Base-by-base conservation (phyloP, 2,888 invertebrate species). In the Hesperia comma region DNA sequence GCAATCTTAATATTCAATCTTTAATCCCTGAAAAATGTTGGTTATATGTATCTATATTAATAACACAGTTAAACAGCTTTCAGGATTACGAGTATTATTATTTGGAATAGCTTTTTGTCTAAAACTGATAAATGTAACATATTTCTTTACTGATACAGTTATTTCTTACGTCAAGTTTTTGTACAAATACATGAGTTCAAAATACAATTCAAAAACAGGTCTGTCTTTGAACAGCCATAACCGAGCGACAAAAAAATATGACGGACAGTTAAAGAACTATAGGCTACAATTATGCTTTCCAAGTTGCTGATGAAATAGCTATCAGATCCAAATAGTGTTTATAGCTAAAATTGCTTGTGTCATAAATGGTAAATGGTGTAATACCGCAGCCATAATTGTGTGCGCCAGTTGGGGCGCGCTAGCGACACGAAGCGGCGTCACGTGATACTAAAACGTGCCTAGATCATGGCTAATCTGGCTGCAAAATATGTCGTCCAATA, bases 381-480 rank as follows among this genome's bases (percentile, higher is more conserved):
- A 77, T 79, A 74, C 62, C 64, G 62, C 72, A 62, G 62, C 74
- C 75, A 77, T 83, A 82, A 84, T 85, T 80, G 81, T 74, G 74
- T 82, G 84, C 75, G 83, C 84, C 79, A 84, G 73, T 75, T 26
- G 26, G 26, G 74, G 74, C 69, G 70, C 68, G 72, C 77, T 75
- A 41, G 66, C 69, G 71, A 80, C 89, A 88, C 88, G 88, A 89
- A 85, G 72, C 68, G 70, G 76, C 73, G 71, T 79, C 83, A 81
- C 83, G 83, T 73, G 75, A 73, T 84, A 81, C 74, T 69, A 54
- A 51, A 82, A 88, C 87, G 85, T 88, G 88, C 80, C 77, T 79
- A 80, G 80, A 82, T 79, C 80, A 70, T 73, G 72, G 72, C 75
- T 74, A 69, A 60, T 67, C 67, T 70, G 72, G 60, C 68, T 68